phyloP scores from a whole-genome alignment of 2,888 invertebrate species.

The Cataglyphis albicans region DNA sequence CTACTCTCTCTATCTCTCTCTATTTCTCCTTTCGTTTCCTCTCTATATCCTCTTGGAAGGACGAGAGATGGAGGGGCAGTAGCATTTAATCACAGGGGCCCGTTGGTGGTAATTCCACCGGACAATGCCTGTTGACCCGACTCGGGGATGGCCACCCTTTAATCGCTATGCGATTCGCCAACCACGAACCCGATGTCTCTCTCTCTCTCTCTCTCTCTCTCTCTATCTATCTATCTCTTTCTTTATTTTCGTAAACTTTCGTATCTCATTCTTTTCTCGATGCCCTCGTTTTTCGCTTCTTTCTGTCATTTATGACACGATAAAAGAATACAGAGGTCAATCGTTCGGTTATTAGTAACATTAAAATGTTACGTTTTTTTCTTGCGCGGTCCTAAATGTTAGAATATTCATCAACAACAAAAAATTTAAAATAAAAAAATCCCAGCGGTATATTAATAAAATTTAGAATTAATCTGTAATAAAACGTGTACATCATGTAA shows the following conservation, averaged over 20 bases:
- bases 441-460: not conserved
- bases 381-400: not conserved
- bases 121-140: constrained; percentile 78
- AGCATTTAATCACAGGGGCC: constrained; percentile 77
- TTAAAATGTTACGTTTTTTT: not conserved
- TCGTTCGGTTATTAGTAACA: not conserved
- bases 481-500: not conserved
- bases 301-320: constrained; percentile 6
- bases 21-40: constrained; percentile 23
- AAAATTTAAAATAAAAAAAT: not conserved
- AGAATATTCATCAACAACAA: not conserved
- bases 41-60: constrained; percentile 48
- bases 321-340: not conserved
- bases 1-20: constrained; percentile 6
- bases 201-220: constrained; percentile 10
- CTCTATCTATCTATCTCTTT: not conserved
- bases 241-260: constrained; percentile 7
- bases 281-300: not conserved
- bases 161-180: constrained; percentile 64
- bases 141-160: constrained; percentile 68
- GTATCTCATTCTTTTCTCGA: not conserved
- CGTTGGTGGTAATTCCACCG: constrained; percentile 77
- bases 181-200: constrained; percentile 53
- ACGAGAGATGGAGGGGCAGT: constrained; percentile 35
- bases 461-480: not conserved